Percentiles rank a stretch among this genome's conserved stretches.
These are phyloP conservation scores for Trichoplusia ni DNA, from an alignment of 1,140 invertebrate species.

Conservation along the genomic window DNA sequence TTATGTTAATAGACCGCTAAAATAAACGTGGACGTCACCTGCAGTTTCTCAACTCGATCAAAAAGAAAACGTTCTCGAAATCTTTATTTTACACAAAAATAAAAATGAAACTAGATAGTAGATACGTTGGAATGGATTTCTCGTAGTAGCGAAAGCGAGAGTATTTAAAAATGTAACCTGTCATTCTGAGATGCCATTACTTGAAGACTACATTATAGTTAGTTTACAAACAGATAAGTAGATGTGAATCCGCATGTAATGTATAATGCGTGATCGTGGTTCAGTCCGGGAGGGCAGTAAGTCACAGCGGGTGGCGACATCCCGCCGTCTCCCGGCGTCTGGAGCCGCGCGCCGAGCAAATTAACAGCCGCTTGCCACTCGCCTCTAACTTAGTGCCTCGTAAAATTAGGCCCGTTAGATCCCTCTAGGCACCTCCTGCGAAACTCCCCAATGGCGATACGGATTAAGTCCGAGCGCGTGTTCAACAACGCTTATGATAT, in stretches of 20 bases:
- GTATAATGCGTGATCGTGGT: conserved; percentile 48
- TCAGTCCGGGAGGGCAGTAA: conserved; percentile 52
- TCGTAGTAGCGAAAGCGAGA: too few relatives aligned
- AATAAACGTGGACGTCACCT: too few relatives aligned
- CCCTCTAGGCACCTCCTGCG: conserved; percentile 53
- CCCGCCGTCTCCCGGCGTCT: conserved; percentile 60
- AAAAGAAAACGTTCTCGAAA: too few relatives aligned
- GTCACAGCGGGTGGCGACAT: conserved; percentile 76
- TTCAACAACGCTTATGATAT: conserved; percentile 57
- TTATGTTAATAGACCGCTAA: conserved; percentile 3
- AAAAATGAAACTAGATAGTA: too few relatives aligned
- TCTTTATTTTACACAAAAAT: too few relatives aligned
- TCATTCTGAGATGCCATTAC: too few relatives aligned
- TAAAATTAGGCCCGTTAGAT: conserved; percentile 75
- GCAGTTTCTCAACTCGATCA: too few relatives aligned
- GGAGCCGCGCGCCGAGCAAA: conserved; percentile 67
- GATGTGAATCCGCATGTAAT: conserved; percentile 5
- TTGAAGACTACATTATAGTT: not conserved
- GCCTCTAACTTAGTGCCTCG: conserved; percentile 77
- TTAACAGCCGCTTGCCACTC: conserved; percentile 77
- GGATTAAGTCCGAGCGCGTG: conserved; percentile 41
- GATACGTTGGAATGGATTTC: too few relatives aligned
- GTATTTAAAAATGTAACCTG: too few relatives aligned
- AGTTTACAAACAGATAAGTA: not conserved
- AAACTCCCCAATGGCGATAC: conserved; percentile 51